Evolutionary conservation across 1,140 invertebrate species (phyloP), one percentile per base, ranked within the genome.

Genomic region (Drepana arcuata): DNA sequence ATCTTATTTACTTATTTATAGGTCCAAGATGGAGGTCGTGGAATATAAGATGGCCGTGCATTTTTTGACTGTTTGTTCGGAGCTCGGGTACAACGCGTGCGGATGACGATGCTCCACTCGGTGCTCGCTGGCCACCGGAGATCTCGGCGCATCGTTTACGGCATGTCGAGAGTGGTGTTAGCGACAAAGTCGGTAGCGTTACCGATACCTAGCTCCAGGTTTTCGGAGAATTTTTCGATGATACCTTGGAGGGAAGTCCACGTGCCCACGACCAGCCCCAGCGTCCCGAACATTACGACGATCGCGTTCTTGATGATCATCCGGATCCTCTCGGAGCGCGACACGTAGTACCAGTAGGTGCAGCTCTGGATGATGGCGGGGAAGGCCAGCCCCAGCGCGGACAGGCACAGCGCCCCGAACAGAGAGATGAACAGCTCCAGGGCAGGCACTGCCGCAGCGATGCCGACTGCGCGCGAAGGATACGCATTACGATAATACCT

Each of bases 391-490:
- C 95, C 95, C 13, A 97, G 82, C 0, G 92, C 91, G 5, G 93
- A 93, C 4, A 95, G 86, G 45, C 91, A 93, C 0, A 96, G 79
- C 0, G 95, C 94, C 14, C 96, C 96, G 54, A 97, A 92, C 18
- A 96, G 83, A 0, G 95, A 95, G 40, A 98, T 97, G 71, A 97
- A 92, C 2, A 95, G 82, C 29, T 95, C 94, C 48, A 98, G 78
- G 50, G 93, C 86, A 0, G 93, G 93, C 11, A 96, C 88, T 0
- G 88, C 85, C 1, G 90, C 87, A 0, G 94, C 94, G 41, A 96
- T 74, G 6, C 88, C 72, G 84, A 93, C 94, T 95, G 85, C 2
- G 44, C 31, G 14, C 7, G 26, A 39, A 27, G 27, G 2, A 16
- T n/a, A n/a, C n/a, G n/a, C n/a, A n/a, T n/a, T n/a, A n/a, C n/a